Base-by-base conservation (phyloP, 2,797 vertebrate genomes). In the Hoplostethus mediterraneus region DNA sequence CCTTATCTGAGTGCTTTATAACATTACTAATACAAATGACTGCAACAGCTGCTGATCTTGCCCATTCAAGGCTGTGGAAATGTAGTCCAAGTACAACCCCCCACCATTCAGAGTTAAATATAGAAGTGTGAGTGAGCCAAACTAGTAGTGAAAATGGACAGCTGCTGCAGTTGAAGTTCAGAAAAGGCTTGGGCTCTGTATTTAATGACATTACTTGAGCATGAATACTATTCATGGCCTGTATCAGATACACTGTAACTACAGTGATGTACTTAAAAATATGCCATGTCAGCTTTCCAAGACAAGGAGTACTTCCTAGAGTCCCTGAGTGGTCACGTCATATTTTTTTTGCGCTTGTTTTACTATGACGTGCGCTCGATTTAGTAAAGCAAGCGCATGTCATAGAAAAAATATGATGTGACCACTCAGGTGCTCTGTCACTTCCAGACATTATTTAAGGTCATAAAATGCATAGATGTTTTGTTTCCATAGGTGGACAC, bases 41-140 rank as follows among this genome's bases (percentile, higher is more conserved):
- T 44, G 42, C 11, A 49, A 21, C 47, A 17, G 47, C 6, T 47
- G 79, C 45, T 38, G 67, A 61, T 66, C 61, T 52, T 89, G 73
- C 51, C 86, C 86, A 86, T 92, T 90, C 85, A 91, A 84, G 88
- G 91, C 59, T 62, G 72, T 85, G 67, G 56, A 60, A 65, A 61
- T 61, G 61, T 42, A 65, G 66, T 60, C 59, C 60, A 63, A 51
- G 25, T 59, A 38, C 56, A 62, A 58, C 33, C 71, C 31, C 57
- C 56, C 17, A 63, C 47, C 63, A 66, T 68, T 75, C 63, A 63
- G 1, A 66, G 89, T 83, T 93, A 94, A 90, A 91, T 87, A 89
- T 93, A 93, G 83, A 77, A 3, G 14, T 71, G 68, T 57, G 53
- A 79, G 63, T 56, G 68, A 76, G 78, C 33, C 42, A 42, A 3